Conservation (phyloP, 2,797 vertebrate species). For the Smutsia temminckii region DNA sequence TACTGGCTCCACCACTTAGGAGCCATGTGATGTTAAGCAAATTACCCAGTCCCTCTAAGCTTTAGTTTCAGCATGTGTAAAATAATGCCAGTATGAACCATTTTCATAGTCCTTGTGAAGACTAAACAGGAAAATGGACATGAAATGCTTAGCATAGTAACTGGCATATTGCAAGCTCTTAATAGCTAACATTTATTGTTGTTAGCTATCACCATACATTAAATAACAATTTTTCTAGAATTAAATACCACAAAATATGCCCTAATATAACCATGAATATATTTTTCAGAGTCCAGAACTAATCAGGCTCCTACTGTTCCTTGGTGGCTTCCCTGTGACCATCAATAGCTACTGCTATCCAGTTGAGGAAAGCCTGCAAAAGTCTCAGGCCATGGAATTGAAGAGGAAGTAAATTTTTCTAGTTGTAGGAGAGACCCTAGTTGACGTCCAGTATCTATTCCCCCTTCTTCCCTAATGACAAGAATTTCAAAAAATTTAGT, state of each 20-base stretch:
- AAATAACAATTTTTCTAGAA: not conserved
- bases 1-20: not conserved
- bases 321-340: not conserved
- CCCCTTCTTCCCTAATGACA: not conserved
- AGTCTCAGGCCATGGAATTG: not conserved
- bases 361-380: not conserved
- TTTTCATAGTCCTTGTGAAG: not conserved
- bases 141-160: not conserved
- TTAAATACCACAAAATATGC: not conserved
- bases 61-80: not conserved
- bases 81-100: not conserved
- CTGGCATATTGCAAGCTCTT: not conserved
- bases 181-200: not conserved
- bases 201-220: not conserved
- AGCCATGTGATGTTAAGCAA: not conserved
- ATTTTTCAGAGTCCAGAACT: not conserved
- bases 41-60: not conserved
- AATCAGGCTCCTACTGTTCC: not conserved
- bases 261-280: not conserved
- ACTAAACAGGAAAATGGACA: not conserved
- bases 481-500: not conserved
- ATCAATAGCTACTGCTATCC: not conserved
- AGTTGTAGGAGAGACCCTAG: not conserved
- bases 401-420: not conserved
- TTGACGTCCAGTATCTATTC: not conserved